Conservation (phyloP, 2,888 invertebrate genomes). For the Microplitis manilae region DNA sequence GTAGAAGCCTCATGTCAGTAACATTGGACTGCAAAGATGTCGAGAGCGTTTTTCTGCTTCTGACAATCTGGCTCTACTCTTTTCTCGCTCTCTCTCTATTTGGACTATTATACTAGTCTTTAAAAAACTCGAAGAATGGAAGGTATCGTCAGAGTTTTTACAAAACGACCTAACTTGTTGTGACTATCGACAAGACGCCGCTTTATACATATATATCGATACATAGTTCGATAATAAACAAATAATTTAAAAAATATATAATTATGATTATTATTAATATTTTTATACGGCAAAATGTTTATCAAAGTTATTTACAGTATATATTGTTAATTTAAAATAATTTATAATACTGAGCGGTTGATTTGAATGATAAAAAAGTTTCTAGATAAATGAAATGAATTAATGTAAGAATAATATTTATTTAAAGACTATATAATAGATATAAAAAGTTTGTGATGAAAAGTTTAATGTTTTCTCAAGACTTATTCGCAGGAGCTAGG, state of each 20-base stretch:
- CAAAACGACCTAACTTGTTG: constrained; percentile 29
- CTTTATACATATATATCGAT: constrained; percentile 5
- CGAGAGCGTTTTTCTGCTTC: constrained; percentile 39
- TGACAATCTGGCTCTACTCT: constrained; percentile 41
- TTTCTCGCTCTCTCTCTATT: neutral
- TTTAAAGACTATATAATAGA: neutral
- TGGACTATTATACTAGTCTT: constrained; percentile 19
- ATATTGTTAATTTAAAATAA: too few relatives aligned
- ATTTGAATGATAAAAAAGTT: too few relatives aligned
- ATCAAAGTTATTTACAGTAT: too few relatives aligned
- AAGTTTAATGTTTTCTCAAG: neutral
- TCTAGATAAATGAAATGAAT: too few relatives aligned
- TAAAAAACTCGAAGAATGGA: constrained; percentile 43
- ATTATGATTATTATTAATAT: too few relatives aligned
- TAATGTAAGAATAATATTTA: too few relatives aligned
- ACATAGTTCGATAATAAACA: neutral
- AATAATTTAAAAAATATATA: neutral
- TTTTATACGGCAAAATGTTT: too few relatives aligned
- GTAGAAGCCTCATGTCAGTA: neutral
- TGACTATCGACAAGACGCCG: constrained; percentile 31
- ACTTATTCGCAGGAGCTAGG: neutral
- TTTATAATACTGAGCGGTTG: too few relatives aligned
- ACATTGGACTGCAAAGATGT: constrained; percentile 23
- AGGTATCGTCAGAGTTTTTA: constrained; percentile 24
- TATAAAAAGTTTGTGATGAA: constrained; percentile 6